Evolutionary conservation across 1,140 invertebrate genomes (phyloP), one percentile per base, ranked within the genome.

Genomic region (Helicoverpa zea): DNA sequence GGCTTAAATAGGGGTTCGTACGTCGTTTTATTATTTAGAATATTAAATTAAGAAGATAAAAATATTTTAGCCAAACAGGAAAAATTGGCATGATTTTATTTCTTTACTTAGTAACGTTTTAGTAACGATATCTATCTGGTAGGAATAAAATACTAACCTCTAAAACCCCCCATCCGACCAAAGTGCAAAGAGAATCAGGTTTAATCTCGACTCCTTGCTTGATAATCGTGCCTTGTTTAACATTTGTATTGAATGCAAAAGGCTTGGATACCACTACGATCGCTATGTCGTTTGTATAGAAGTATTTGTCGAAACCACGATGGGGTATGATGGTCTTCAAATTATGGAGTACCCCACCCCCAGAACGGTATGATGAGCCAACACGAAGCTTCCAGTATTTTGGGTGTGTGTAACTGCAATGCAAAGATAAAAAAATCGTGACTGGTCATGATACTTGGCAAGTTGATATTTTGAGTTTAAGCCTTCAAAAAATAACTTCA

Each of bases 211-310:
- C 86, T 30, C 80, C 85, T 35, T 82, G 82, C 54, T 88, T 93
- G n/a, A 87, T 84, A 66, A 95, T 90, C 5, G 92, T 94, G 4
- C 86, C 90, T 79, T 94, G 92, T 81, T 83, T 85, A 1, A 93
- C 87, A 52, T 87, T 88, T 11, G 78, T 83, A 3, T 87, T 85
- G 9, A 94, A 84, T 5, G 73, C 80, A 23, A 95, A 90, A 30
- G 82, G 86, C 68, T 85, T 92, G 1, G 84, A 73, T 0, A 90
- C 83, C 0, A 93, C 88, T 0, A 93, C 58, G 0, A 95, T 84
- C 0, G 93, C 90, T 9, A 95, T 86, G 49, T 95, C 94, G 51
- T 94, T 94, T 2, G 85, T 92, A 70, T 89, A 94, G 58, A 88
- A 93, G 49, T 81, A 83, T 35, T 87, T 91, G 49, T 94, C 90